Percentiles rank a stretch among this genome's conserved stretches.
Conservation (phyloP, 2,797 vertebrate genomes). For the Cossypha heuglini region DNA sequence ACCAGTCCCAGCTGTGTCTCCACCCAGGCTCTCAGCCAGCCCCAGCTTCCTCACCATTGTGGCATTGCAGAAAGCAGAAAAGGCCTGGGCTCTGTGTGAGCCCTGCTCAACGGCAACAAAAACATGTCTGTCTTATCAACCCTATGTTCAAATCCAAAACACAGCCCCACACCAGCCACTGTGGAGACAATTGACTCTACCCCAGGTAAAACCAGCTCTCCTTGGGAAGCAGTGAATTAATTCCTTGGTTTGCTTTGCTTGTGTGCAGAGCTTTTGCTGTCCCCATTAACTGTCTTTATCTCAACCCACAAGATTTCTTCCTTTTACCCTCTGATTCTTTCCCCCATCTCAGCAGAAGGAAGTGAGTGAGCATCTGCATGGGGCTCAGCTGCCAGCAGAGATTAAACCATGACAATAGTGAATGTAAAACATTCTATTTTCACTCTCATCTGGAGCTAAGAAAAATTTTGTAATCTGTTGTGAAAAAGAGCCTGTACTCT, state of each 20-base stretch:
- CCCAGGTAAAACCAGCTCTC: background rate
- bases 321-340: background rate
- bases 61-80: background rate
- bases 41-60: rapidly evolving
- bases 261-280: background rate
- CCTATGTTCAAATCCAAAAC: background rate
- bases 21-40: rapidly evolving
- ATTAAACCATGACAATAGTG: background rate
- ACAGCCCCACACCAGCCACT: background rate
- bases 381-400: background rate
- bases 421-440: background rate
- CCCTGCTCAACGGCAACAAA: background rate
- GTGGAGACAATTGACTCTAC: background rate
- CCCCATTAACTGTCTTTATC: background rate
- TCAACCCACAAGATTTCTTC: background rate
- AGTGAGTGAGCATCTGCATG: background rate
- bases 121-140: background rate
- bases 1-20: rapidly evolving
- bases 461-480: background rate
- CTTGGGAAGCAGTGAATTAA: background rate
- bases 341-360: background rate
- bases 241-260: background rate
- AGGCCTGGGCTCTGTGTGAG: background rate
- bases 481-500: background rate
- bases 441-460: background rate